These are phyloP conservation scores for Scaptomyza montana DNA, from an alignment of 1,140 invertebrate genomes.

Conservation along the genomic window DNA sequence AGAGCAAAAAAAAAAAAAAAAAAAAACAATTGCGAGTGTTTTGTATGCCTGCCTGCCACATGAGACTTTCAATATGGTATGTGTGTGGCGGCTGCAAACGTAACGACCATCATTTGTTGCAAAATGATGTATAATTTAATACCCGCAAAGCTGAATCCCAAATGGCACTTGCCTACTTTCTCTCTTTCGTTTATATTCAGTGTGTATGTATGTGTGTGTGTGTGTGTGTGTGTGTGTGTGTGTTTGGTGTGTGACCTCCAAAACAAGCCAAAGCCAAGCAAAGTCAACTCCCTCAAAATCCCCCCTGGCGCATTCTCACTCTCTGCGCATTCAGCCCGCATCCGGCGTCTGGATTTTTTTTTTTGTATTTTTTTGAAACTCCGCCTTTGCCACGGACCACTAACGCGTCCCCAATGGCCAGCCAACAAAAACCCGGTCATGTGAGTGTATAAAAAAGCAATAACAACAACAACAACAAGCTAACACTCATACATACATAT, in stretches of 20 bases:
- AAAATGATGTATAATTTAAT: slow-evolving; percentile 83
- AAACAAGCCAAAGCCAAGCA: slow-evolving; percentile 72
- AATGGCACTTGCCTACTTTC: slow-evolving; percentile 49
- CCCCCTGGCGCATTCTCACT: slow-evolving; percentile 31
- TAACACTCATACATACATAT: too few relatives aligned
- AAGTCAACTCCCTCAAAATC: slow-evolving; percentile 54
- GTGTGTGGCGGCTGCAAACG: slow-evolving; percentile 41
- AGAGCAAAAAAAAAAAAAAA: slow-evolving; percentile 37
- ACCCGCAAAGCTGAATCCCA: slow-evolving; percentile 83
- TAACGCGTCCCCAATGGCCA: slow-evolving; percentile 80
- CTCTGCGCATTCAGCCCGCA: slow-evolving; percentile 28
- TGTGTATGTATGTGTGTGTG: slow-evolving; percentile 3
- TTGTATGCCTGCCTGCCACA: slow-evolving; percentile 41
- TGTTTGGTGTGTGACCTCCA: slow-evolving; percentile 64
- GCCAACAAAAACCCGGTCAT: slow-evolving; percentile 72
- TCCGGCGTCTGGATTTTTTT: slow-evolving; percentile 21
- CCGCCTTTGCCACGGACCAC: slow-evolving; percentile 67
- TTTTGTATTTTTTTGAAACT: neutral
- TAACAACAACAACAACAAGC: slow-evolving; percentile 28
- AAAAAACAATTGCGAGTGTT: slow-evolving; percentile 38
- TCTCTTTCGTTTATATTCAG: neutral
- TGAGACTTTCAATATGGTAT: slow-evolving; percentile 33
- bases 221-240: slow-evolving; percentile 10
- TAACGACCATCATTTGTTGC: slow-evolving; percentile 83
- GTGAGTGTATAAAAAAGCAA: slow-evolving; percentile 65